These are phyloP conservation scores for Pongo pygmaeus DNA, from an alignment of 2,113 vertebrate species.

Conservation along the genomic window DNA sequence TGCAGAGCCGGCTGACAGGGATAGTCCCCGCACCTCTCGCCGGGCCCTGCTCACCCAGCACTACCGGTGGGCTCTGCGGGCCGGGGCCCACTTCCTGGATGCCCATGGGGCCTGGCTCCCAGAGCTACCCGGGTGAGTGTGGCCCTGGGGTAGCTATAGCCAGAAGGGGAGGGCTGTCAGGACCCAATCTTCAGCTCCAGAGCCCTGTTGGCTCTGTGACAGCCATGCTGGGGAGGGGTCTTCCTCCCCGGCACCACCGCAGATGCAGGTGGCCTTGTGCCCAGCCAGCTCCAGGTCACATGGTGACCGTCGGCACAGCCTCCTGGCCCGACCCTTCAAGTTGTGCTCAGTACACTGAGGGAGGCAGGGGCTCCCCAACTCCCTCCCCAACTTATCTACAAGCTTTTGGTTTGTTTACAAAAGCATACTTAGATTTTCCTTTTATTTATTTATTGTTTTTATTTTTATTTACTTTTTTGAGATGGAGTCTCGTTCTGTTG, in stretches of 20 bases:
- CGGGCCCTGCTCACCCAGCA: constrained; percentile 91
- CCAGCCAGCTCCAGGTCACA: neutral
- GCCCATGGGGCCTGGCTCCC: constrained; percentile 78
- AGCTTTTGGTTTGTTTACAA: neutral
- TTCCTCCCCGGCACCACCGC: rapidly evolving
- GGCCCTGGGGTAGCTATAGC: neutral
- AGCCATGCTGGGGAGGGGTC: neutral
- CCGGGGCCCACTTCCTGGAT: constrained; percentile 88
- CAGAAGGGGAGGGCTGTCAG: neutral
- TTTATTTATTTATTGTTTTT: neutral
- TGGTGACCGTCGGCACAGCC: rapidly evolving
- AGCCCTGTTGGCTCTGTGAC: neutral
- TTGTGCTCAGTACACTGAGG: neutral
- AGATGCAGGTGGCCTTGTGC: neutral
- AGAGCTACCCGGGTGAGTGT: constrained; percentile 80
- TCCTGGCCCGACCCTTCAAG: neutral
- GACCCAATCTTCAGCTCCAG: neutral
- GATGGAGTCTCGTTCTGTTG: neutral
- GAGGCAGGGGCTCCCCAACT: neutral
- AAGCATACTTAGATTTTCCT: neutral
- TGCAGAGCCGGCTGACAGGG: constrained; percentile 84
- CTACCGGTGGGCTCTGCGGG: constrained; percentile 89
- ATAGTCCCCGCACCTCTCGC: constrained; percentile 88
- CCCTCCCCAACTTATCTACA: neutral
- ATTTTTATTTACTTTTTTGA: neutral